phyloP scores from a whole-genome alignment of 1,140 invertebrate species.

The Venustaconcha ellipsiformis region DNA sequence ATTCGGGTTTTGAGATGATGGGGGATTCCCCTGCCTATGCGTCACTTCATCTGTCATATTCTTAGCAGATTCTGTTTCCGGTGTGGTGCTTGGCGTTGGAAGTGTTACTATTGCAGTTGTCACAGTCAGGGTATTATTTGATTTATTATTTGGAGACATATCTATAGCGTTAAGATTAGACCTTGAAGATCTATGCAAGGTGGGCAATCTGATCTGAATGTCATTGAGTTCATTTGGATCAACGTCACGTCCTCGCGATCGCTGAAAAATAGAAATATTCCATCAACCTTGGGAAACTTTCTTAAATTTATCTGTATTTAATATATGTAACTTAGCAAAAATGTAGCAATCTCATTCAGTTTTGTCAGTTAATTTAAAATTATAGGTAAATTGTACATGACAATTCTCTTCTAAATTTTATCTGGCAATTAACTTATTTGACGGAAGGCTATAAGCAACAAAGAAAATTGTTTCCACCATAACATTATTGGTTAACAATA shows the following conservation, averaged over 20 bases:
- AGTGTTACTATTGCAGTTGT: constrained; percentile 60
- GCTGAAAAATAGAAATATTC: constrained; percentile 30
- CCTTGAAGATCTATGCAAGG: constrained; percentile 58
- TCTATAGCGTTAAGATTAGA: constrained; percentile 63
- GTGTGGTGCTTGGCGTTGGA: constrained; percentile 60
- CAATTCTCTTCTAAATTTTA: too few relatives aligned
- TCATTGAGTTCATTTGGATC: constrained; percentile 71
- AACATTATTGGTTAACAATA: too few relatives aligned
- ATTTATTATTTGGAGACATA: constrained; percentile 41
- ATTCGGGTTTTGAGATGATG: constrained; percentile 44
- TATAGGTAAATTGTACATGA: too few relatives aligned
- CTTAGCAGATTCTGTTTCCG: constrained; percentile 56
- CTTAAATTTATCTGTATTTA: background rate
- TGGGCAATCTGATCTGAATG: constrained; percentile 69
- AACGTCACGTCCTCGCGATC: constrained; percentile 52
- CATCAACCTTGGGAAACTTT: background rate
- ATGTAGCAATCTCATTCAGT: too few relatives aligned
- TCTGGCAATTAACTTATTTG: too few relatives aligned
- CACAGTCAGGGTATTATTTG: constrained; percentile 56
- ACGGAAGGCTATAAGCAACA: too few relatives aligned
- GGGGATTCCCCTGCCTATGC: constrained; percentile 21
- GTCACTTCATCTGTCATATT: constrained; percentile 45
- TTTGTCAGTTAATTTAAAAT: too few relatives aligned
- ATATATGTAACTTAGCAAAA: constrained; percentile 1
- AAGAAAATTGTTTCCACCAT: too few relatives aligned